Conservation (phyloP, 2,888 invertebrate genomes). For the Ectemnius cavifrons region DNA sequence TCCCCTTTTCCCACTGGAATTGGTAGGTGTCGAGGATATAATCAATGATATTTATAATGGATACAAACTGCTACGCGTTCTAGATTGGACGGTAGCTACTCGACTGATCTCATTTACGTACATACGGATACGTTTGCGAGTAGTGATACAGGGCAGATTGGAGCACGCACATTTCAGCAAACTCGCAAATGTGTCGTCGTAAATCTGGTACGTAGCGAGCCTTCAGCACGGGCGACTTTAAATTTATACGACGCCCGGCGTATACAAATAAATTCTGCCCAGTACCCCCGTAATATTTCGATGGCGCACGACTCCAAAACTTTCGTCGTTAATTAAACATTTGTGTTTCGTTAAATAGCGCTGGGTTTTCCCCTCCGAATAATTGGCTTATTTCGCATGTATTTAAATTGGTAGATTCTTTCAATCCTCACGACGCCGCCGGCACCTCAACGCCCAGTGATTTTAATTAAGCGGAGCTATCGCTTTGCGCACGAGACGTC, state of each 20-base stretch:
- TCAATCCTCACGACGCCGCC: too few relatives aligned
- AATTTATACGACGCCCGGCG: conserved; percentile 33
- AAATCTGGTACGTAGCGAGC: conserved; percentile 36
- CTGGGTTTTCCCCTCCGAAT: neutral
- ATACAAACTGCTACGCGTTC: too few relatives aligned
- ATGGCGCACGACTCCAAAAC: conserved; percentile 5
- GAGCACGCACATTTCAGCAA: conserved; percentile 20
- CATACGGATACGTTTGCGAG: too few relatives aligned
- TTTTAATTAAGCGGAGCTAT: too few relatives aligned
- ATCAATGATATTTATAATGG: too few relatives aligned
- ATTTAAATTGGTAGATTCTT: too few relatives aligned
- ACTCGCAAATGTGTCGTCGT: conserved; percentile 34
- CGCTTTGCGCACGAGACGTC: too few relatives aligned
- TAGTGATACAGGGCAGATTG: conserved; percentile 33
- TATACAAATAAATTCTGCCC: conserved; percentile 31
- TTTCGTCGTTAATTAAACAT: conserved; percentile 23
- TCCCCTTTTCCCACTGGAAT: too few relatives aligned
- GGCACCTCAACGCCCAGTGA: too few relatives aligned
- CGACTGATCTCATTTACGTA: too few relatives aligned
- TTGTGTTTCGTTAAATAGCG: conserved; percentile 11
- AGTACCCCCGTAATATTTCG: conserved; percentile 2
- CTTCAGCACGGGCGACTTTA: conserved; percentile 31
- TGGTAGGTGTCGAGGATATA: too few relatives aligned
- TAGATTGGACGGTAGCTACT: too few relatives aligned
- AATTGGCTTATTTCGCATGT: neutral